Evolutionary conservation across 2,113 vertebrate species (phyloP).

Genomic region (Pterocles burchelli): DNA sequence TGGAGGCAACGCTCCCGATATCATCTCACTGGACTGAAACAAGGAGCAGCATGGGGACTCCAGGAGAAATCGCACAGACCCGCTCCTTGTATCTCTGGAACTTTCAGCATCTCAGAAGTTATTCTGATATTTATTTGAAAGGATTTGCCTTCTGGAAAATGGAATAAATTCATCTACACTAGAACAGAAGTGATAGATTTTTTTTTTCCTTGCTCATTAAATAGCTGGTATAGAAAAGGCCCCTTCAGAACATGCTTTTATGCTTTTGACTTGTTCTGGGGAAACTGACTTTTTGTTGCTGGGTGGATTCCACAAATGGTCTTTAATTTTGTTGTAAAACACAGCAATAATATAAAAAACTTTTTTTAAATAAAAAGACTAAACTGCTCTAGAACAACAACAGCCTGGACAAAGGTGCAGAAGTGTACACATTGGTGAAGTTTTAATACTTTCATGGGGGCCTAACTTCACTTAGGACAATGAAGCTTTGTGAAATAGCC

Average conservation of each 20-base stretch:
- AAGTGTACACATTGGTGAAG: neutral
- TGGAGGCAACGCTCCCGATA: constrained; percentile 80
- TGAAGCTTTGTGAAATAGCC: constrained; percentile 46
- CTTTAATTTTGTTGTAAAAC: constrained; percentile 56
- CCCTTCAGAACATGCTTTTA: neutral
- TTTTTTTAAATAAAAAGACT: constrained; percentile 46
- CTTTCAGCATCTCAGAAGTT: constrained; percentile 16
- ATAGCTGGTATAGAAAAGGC: constrained; percentile 18
- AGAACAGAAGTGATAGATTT: neutral
- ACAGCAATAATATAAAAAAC: constrained; percentile 79
- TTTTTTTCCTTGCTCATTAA: neutral
- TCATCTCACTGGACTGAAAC: constrained; percentile 91
- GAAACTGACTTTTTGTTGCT: constrained; percentile 27
- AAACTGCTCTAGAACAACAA: constrained; percentile 24
- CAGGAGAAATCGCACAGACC: constrained; percentile 22
- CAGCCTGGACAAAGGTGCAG: neutral
- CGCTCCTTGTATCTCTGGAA: constrained; percentile 1
- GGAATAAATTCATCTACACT: neutral
- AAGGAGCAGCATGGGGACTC: neutral
- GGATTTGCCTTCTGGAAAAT: constrained; percentile 44
- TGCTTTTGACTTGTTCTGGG: neutral
- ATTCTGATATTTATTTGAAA: constrained; percentile 76
- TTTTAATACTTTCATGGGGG: constrained; percentile 29
- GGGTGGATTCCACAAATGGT: constrained; percentile 26
- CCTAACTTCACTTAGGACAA: constrained; percentile 17